These are phyloP conservation scores for Diplodus sargus DNA, from an alignment of 2,797 vertebrate species.

Conservation along the genomic window DNA sequence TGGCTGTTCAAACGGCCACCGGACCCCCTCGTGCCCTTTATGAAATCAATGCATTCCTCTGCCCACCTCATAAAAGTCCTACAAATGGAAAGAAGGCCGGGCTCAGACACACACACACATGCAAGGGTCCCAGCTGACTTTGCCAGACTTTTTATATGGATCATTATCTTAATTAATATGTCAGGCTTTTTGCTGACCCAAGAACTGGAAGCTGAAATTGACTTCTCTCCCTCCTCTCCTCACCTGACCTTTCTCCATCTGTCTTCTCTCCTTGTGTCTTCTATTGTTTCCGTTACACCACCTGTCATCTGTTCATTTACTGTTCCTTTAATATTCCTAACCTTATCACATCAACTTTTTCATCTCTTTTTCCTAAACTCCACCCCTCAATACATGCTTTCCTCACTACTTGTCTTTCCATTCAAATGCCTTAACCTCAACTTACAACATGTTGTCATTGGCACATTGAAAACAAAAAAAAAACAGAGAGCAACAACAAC, in stretches of 20 bases:
- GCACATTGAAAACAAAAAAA: slow-evolving; percentile 1
- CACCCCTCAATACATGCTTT: not conserved
- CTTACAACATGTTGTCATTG: slow-evolving; percentile 18
- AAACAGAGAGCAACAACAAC: slow-evolving; percentile 9
- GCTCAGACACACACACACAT: slow-evolving; percentile 1
- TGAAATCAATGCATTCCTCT: slow-evolving; percentile 76
- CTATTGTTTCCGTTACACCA: slow-evolving; percentile 6
- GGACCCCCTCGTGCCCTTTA: slow-evolving; percentile 78
- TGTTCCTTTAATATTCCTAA: not conserved
- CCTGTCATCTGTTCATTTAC: not conserved
- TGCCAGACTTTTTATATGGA: slow-evolving; percentile 43
- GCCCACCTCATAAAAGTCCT: slow-evolving; percentile 63
- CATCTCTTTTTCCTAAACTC: not conserved
- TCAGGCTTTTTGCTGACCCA: slow-evolving; percentile 64
- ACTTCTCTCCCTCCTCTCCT: slow-evolving; percentile 25
- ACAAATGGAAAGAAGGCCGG: slow-evolving; percentile 37
- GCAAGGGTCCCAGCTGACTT: slow-evolving; percentile 47
- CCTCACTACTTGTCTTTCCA: not conserved
- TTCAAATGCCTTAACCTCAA: not conserved
- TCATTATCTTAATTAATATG: slow-evolving; percentile 82
- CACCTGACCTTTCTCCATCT: slow-evolving; percentile 14
- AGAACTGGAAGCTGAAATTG: slow-evolving; percentile 33
- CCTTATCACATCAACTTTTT: not conserved
- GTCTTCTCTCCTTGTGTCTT: not conserved
- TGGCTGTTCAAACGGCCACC: slow-evolving; percentile 64